Evolutionary conservation across 2,797 vertebrate genomes (phyloP).

Genomic region (Poeciliopsis presidionis): DNA sequence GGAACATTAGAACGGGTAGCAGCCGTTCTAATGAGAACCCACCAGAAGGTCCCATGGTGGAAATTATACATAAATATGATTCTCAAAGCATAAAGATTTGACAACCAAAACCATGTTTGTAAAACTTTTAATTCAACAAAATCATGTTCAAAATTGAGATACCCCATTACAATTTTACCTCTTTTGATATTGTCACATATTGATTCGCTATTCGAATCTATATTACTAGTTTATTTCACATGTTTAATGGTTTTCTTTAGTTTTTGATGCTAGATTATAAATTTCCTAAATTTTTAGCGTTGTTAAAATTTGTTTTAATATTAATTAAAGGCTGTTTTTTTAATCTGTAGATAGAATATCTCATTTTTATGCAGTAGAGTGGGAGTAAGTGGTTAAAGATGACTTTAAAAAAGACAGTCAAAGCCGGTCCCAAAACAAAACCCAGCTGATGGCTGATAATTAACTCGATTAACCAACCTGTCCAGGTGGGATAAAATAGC

Average conservation of each 20-base stretch:
- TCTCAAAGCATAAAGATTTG: background rate
- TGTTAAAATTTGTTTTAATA: background rate
- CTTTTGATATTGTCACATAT: background rate
- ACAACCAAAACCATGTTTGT: background rate
- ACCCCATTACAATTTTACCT: background rate
- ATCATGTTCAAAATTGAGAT: background rate
- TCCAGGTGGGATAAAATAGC: slow-evolving; percentile 89
- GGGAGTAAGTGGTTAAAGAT: background rate
- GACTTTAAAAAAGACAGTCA: background rate
- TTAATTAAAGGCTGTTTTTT: background rate
- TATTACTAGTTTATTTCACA: background rate
- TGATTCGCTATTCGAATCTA: background rate
- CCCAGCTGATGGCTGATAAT: background rate
- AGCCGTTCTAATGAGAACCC: background rate
- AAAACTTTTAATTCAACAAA: background rate
- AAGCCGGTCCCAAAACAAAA: background rate
- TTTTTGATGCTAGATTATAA: background rate
- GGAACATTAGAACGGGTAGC: background rate
- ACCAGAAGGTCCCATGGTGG: background rate
- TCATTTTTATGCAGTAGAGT: background rate
- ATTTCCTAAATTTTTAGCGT: background rate
- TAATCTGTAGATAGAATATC: background rate
- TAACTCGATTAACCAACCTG: slow-evolving; percentile 82
- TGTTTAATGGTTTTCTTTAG: background rate
- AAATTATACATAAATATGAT: background rate